Conservation (phyloP, 2,888 invertebrate species). For the Asteroscopus sphinx region DNA sequence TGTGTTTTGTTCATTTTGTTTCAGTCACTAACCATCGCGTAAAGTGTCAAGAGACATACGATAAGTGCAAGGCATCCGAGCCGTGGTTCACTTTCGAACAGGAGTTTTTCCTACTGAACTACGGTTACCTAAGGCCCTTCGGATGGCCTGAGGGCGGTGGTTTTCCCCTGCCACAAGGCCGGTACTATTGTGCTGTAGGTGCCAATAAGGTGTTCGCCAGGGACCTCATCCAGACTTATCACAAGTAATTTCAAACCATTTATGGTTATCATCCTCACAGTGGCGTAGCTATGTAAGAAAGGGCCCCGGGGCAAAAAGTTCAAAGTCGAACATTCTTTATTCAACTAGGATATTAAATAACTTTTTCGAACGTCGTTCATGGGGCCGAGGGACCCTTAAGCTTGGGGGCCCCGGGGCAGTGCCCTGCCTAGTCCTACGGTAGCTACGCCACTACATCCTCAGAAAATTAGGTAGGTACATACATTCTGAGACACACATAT, state of each 20-base stretch:
- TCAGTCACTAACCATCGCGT: constrained; percentile 93
- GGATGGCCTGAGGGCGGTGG: constrained; percentile 97
- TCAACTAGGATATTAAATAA: too few species aligned
- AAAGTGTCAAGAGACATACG: constrained; percentile 93
- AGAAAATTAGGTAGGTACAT: too few species aligned
- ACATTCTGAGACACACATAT: too few species aligned
- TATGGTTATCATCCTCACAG: too few species aligned
- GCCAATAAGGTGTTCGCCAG: constrained; percentile 98
- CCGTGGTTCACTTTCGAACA: constrained; percentile 99
- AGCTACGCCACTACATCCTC: too few species aligned
- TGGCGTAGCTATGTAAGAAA: too few species aligned
- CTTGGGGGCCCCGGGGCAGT: too few species aligned
- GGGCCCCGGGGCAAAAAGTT: too few species aligned
- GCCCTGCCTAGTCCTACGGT: too few species aligned
- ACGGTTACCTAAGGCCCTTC: constrained; percentile 94
- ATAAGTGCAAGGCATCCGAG: constrained; percentile 91
- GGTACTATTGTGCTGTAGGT: constrained; percentile 99
- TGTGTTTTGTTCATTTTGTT: constrained; percentile 28
- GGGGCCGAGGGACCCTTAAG: too few species aligned
- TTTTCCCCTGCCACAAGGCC: constrained; percentile 97
- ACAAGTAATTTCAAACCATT: constrained; percentile 88
- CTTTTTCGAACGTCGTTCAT: too few species aligned
- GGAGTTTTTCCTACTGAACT: constrained; percentile 95
- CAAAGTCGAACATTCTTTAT: too few species aligned
- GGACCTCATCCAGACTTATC: constrained; percentile 98